phyloP scores from a whole-genome alignment of 2,113 vertebrate species.

The Etheostoma spectabile region DNA sequence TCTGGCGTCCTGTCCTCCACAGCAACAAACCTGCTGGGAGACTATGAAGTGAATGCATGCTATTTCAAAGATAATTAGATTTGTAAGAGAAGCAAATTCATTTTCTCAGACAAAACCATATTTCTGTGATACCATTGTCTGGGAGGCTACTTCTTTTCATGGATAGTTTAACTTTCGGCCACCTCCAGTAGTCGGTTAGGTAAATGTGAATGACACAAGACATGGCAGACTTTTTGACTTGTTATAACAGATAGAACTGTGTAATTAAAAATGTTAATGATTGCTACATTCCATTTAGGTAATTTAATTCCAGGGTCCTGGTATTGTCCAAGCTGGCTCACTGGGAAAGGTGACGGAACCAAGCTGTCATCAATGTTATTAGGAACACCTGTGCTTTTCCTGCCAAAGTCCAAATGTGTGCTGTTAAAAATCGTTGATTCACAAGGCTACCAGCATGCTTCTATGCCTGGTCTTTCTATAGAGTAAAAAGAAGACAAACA shows the following conservation, averaged over 20 bases:
- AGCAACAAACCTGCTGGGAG: constrained; percentile 31
- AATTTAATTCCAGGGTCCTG: background rate
- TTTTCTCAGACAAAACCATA: constrained; percentile 19
- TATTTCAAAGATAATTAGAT: constrained; percentile 38
- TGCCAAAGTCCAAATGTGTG: constrained; percentile 12
- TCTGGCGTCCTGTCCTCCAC: constrained; percentile 40
- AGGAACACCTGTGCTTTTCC: constrained; percentile 2
- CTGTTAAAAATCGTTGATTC: constrained; percentile 12
- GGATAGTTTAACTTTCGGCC: constrained; percentile 8
- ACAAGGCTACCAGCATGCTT: background rate
- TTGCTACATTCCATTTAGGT: constrained; percentile 1
- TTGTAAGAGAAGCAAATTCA: constrained; percentile 16
- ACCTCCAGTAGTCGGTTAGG: background rate
- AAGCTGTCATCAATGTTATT: constrained; percentile 9
- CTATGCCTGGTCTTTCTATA: background rate
- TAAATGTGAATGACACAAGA: background rate
- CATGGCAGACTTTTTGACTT: constrained; percentile 5
- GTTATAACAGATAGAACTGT: constrained; percentile 13
- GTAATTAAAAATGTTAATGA: constrained; percentile 3
- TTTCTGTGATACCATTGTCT: background rate
- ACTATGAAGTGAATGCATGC: constrained; percentile 35
- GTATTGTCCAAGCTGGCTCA: background rate
- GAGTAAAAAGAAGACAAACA: background rate
- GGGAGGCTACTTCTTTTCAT: background rate
- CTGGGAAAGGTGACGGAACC: background rate